Base-by-base conservation (phyloP, 2,113 vertebrate species). In the Protomyctophum bolini region DNA sequence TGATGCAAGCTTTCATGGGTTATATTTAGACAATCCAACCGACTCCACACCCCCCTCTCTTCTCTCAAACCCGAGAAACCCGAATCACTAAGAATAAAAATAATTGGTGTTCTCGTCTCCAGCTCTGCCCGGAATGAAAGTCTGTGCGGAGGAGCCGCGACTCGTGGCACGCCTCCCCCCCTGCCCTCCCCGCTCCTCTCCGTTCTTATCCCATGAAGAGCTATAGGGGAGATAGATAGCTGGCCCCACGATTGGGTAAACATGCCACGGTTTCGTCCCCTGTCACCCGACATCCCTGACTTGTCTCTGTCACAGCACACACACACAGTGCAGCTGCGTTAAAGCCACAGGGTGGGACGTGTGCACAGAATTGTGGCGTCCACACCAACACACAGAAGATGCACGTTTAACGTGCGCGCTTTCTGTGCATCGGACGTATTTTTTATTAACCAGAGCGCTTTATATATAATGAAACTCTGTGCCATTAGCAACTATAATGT, bases 41-140 rank as follows among this genome's bases (percentile, higher is more conserved):
- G 77, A 55, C 66, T 64, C 79, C 64, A 62, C 74, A 70, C 77
- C 67, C 79, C 77, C 74, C 80, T 72, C 67, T 75, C 47, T 66
- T 80, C 71, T 75, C 33, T 6, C 0, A 77, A 78, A 77, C 83
- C 81, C 66, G 70, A 80, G 72, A 78, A 85, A 80, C 74, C 78
- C 51, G 83, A 86, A 86, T 89, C 82, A 86, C 83, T 56, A 69
- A 85, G 85, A 88, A 87, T 88, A 86, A 88, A 89, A 89, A 88
- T 90, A 88, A 90, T 86, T 91, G 88, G 77, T 78, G 82, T 77
- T 86, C 81, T 86, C 21, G 65, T 84, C 73, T 91, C 83, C 78
- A 76, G 83, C 76, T 79, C 65, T 69, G 80, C 77, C 79, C 79
- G 79, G 83, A 83, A 75, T 78, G 73, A 79, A 41, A 82, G 83